Evolutionary conservation across 2,888 invertebrate genomes (phyloP).

Genomic region (Elegia similella): DNA sequence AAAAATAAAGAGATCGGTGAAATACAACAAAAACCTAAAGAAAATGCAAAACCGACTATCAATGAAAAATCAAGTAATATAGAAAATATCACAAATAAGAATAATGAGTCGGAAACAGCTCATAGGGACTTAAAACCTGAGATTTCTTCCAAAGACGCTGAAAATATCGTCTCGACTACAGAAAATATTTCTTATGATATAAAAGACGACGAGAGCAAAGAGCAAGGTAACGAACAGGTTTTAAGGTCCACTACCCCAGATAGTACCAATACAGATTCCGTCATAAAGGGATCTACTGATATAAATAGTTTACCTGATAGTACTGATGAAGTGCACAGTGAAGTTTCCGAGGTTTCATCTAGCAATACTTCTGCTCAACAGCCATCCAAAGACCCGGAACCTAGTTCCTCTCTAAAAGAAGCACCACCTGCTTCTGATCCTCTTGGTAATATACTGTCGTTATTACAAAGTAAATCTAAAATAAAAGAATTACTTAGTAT

Average conservation of each 20-base stretch:
- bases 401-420: slow-evolving; percentile 34
- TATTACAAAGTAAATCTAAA: slow-evolving; percentile 73
- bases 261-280: slow-evolving; percentile 54
- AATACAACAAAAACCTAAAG: not conserved
- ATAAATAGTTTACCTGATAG: slow-evolving; percentile 48
- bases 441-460: slow-evolving; percentile 57
- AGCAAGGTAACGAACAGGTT: slow-evolving; percentile 15
- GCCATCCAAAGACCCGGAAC: slow-evolving; percentile 32
- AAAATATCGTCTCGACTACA: slow-evolving; percentile 3
- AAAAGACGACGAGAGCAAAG: not conserved
- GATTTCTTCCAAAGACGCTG: not conserved
- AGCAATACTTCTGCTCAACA: slow-evolving; percentile 36
- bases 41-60: not conserved
- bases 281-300: slow-evolving; percentile 25
- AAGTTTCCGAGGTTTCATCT: slow-evolving; percentile 52
- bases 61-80: not conserved
- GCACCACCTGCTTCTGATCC: slow-evolving; percentile 39
- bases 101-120: not conserved
- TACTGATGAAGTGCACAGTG: slow-evolving; percentile 50
- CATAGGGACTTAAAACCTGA: not conserved
- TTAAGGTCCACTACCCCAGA: slow-evolving; percentile 44
- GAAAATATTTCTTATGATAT: slow-evolving; percentile 15
- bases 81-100: not conserved
- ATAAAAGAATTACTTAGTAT: slow-evolving; percentile 70
- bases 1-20: not conserved